Base-by-base conservation (phyloP, 1,140 invertebrate genomes). In the Drosophila elegans region DNA sequence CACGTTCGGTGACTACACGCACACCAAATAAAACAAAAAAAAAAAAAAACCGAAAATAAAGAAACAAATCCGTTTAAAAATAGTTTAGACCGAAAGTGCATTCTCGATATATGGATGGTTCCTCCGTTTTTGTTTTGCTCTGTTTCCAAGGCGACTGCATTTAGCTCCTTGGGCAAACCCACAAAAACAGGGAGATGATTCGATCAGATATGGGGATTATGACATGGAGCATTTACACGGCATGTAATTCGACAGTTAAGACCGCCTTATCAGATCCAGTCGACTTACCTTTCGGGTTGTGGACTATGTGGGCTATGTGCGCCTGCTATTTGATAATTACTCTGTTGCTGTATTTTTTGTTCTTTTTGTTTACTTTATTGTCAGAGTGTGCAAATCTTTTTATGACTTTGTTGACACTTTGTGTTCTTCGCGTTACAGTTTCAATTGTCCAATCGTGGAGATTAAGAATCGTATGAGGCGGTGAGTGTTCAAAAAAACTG, bases 61-160 rank as follows among this genome's bases (percentile, higher is more conserved):
- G 32, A 54, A 56, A 16, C 32, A 55, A 64, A 36, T 67, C 7
- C 12, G 27, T 48, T 69, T 71, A 56, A 71, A 71, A 71, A 71
- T 71, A 71, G 67, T 71, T 39, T 13, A 16, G 7, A 39, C 25
- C n/a, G 34, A 53, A 46, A 38, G 32, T 54, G 62, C 48, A 51
- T 36, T 41, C 34, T 25, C 27, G 12, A 32, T 44, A 51, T 46
- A 52, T 16, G 10, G 34, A 10, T 34, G 34, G 12, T 21, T 12
- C 25, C 32, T 57, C 9, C 42, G 12, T 36, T 4, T 11, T 36
- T 13, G 16, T 48, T 27, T 25, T 27, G 21, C 25, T n/a, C 12
- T 11, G n/a, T 38, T 54, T 71, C 64, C 67, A 71, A 49, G 21
- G 39, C 48, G 45, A 48, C 39, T 55, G 63, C 41, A 53, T 12